These are phyloP conservation scores for Rhagoletis pomonella DNA, from an alignment of 1,140 invertebrate genomes.

Conservation along the genomic window DNA sequence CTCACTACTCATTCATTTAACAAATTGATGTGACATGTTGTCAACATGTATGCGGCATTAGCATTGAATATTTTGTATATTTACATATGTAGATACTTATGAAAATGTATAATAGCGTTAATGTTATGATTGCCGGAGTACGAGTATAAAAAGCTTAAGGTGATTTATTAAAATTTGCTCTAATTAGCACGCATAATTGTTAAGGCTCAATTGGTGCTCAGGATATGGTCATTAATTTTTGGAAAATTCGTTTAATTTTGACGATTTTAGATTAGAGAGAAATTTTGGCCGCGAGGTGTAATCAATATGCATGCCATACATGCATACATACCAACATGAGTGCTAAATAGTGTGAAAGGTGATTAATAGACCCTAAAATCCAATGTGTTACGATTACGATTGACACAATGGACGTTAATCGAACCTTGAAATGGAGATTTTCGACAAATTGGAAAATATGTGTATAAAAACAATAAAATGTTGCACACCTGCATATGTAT, in stretches of 20 bases:
- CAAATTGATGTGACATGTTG: constrained; percentile 9
- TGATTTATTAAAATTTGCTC: not conserved
- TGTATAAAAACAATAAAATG: too few relatives aligned
- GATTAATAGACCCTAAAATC: too few relatives aligned
- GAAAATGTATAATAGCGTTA: not conserved
- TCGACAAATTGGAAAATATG: too few relatives aligned
- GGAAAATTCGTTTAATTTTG: not conserved
- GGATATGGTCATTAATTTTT: not conserved
- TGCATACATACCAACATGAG: not conserved
- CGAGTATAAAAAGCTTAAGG: not conserved
- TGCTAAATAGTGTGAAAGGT: too few relatives aligned
- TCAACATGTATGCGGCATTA: not conserved
- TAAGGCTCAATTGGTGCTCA: not conserved
- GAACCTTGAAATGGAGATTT: too few relatives aligned
- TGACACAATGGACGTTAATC: too few relatives aligned
- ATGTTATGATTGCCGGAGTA: too few relatives aligned
- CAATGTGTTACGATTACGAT: too few relatives aligned
- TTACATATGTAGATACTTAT: not conserved
- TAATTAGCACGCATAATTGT: not conserved
- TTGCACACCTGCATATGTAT: too few relatives aligned
- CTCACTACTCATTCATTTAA: not conserved
- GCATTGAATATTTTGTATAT: not conserved
- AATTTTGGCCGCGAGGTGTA: not conserved
- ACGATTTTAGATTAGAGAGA: not conserved
- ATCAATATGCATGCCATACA: not conserved